A percentile compares a stretch with the other conserved stretches of the same genome.
Conservation (phyloP, 2,888 invertebrate genomes). For the Boloria selene region DNA sequence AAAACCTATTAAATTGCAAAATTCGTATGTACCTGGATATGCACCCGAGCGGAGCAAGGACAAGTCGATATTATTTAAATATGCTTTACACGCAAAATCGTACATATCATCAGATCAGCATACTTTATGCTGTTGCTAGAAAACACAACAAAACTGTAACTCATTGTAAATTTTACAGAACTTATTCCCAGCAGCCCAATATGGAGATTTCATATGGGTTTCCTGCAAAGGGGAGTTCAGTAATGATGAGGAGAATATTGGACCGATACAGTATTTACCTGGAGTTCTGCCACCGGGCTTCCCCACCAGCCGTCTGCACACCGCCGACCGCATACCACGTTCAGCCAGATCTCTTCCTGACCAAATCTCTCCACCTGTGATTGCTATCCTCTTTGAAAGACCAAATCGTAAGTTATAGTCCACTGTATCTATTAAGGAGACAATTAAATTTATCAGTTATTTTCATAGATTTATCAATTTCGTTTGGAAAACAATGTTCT, state of each 20-base stretch:
- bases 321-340: constrained; percentile 68
- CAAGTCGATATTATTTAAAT: too few species aligned
- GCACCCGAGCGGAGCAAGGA: too few species aligned
- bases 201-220: constrained; percentile 88
- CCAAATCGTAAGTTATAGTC: constrained; percentile 61
- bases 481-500: too few species aligned
- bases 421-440: neutral
- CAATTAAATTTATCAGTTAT: neutral
- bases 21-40: too few species aligned
- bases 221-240: constrained; percentile 90
- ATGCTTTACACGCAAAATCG: too few species aligned
- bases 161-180: constrained; percentile 47
- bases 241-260: constrained; percentile 89
- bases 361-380: constrained; percentile 60
- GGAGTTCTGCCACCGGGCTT: constrained; percentile 82
- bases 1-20: too few species aligned
- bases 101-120: too few species aligned
- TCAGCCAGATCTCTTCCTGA: constrained; percentile 62
- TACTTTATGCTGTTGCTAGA: too few species aligned
- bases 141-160: neutral
- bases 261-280: constrained; percentile 87
- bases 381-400: constrained; percentile 70
- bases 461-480: neutral
- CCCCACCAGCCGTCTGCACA: constrained; percentile 64
- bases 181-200: constrained; percentile 58